phyloP scores from a whole-genome alignment of 2,113 vertebrate genomes.

The Rhineura floridana region DNA sequence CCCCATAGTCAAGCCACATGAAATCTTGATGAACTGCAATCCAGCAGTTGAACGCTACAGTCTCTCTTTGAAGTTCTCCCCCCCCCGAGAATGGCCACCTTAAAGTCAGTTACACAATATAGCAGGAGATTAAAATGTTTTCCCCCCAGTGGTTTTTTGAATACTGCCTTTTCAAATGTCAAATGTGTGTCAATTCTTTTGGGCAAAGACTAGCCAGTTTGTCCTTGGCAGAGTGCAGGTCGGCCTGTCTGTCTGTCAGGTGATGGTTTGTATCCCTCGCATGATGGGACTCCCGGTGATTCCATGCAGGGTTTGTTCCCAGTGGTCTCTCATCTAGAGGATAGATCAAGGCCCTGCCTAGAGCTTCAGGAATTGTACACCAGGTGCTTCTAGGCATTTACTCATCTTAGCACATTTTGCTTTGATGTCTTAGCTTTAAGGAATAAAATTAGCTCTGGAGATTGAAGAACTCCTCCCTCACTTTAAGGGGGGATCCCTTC shows the following conservation, averaged over 20 bases:
- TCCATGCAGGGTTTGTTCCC: too few species aligned
- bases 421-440: not conserved
- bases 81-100: too few species aligned
- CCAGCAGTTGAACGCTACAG: too few species aligned
- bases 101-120: too few species aligned
- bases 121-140: too few species aligned
- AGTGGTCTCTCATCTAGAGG: not conserved
- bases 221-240: too few species aligned
- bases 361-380: not conserved
- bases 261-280: not conserved
- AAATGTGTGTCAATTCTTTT: not conserved
- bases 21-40: too few species aligned
- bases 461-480: not conserved
- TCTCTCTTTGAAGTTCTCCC: too few species aligned
- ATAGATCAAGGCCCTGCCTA: not conserved
- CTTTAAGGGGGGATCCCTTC: not conserved
- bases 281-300: not conserved
- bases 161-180: not conserved
- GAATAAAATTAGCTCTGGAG: not conserved
- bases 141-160: too few species aligned
- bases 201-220: too few species aligned
- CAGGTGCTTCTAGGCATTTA: not conserved
- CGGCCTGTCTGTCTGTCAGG: too few species aligned
- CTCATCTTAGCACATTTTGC: not conserved
- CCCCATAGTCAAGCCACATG: too few species aligned